Conservation (phyloP, 2,113 vertebrate species). For the Rana temporaria region DNA sequence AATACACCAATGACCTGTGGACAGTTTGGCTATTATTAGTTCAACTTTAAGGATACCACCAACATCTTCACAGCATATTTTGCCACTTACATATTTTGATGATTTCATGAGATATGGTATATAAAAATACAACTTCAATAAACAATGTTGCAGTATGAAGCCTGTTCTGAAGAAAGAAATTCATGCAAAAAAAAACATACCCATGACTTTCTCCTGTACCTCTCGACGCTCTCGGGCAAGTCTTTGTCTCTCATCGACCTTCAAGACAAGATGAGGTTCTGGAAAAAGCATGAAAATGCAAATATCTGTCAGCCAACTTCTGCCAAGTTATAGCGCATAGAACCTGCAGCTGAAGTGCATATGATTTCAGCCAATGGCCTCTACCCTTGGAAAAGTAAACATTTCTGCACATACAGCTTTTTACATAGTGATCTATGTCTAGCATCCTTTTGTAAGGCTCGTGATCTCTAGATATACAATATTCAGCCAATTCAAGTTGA, state of each 20-base stretch:
- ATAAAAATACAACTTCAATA: too few relatives aligned
- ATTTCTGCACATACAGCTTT: neutral
- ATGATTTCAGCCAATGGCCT: neutral
- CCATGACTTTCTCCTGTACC: conserved; percentile 87
- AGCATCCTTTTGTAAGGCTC: neutral
- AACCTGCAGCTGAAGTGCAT: neutral
- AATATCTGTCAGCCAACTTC: neutral
- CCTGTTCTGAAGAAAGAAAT: too few relatives aligned
- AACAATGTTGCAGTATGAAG: too few relatives aligned
- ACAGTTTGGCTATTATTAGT: too few relatives aligned
- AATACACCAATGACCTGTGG: too few relatives aligned
- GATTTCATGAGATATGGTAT: too few relatives aligned
- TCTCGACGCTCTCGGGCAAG: conserved; percentile 90
- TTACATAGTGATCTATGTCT: neutral
- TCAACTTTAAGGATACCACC: too few relatives aligned
- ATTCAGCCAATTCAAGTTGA: neutral
- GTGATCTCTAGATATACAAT: neutral
- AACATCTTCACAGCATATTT: too few relatives aligned
- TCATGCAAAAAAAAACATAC: conserved; percentile 67
- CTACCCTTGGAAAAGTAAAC: conserved; percentile 8
- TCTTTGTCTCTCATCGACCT: conserved; percentile 89
- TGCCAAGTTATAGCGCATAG: too few relatives aligned
- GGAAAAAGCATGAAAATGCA: conserved; percentile 45
- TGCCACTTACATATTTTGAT: too few relatives aligned
- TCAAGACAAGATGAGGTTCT: conserved; percentile 83